Percentiles rank a stretch among this genome's conserved stretches.
Evolutionary conservation across 2,797 vertebrate species (phyloP).

Genomic region (Pteronotus mesoamericanus): DNA sequence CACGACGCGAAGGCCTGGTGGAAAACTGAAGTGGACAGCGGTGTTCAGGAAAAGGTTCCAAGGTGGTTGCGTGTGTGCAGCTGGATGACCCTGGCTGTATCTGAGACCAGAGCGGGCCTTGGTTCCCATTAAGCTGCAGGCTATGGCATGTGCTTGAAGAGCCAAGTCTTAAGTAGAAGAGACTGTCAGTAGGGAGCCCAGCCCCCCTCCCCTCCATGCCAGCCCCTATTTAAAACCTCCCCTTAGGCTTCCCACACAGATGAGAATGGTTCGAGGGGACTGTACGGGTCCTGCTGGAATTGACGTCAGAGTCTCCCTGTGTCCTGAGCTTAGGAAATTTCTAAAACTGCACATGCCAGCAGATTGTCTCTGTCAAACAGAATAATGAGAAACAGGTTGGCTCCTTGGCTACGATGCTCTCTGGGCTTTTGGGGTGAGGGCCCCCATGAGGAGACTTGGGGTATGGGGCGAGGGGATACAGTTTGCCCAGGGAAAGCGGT

Average conservation of each 20-base stretch:
- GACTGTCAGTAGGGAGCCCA: neutral
- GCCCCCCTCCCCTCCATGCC: neutral
- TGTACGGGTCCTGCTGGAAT: conserved; percentile 19
- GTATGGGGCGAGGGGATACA: neutral
- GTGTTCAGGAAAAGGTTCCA: neutral
- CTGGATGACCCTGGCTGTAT: neutral
- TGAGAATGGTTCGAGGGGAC: conserved; percentile 37
- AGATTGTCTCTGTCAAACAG: conserved; percentile 41
- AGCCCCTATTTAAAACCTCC: conserved; percentile 51
- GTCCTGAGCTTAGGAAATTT: conserved; percentile 33
- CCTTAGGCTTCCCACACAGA: conserved; percentile 49
- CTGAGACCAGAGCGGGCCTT: neutral
- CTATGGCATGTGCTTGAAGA: neutral
- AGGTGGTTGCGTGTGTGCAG: neutral
- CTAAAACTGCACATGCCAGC: neutral
- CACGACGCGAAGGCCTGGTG: neutral
- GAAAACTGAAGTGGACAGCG: neutral
- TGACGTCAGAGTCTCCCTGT: conserved; percentile 55
- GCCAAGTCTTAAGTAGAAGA: neutral
- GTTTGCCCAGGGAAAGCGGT: neutral
- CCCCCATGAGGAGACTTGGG: neutral
- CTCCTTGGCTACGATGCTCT: neutral
- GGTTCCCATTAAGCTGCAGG: neutral
- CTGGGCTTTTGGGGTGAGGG: neutral
- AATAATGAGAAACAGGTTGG: conserved; percentile 24